Evolutionary conservation across 2,113 vertebrate species (phyloP).

Genomic region (Dolichotis patagonum): DNA sequence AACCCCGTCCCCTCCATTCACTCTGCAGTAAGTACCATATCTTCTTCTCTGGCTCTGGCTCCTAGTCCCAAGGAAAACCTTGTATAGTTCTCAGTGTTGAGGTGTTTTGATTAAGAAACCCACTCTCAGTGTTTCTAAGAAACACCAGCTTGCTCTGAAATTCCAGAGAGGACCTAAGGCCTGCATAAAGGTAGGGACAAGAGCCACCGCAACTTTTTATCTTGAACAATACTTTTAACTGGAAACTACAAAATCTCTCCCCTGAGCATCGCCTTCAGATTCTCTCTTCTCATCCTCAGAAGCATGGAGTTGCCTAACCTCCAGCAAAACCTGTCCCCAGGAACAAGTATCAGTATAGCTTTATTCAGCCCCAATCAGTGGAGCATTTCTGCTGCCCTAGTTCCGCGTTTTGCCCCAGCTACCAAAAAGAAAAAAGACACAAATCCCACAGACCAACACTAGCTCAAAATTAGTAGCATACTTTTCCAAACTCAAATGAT

Average conservation of each 20-base stretch:
- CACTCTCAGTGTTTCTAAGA: neutral
- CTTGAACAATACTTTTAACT: neutral
- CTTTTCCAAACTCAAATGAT: neutral
- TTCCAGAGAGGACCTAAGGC: neutral
- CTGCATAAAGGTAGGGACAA: neutral
- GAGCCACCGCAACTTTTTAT: neutral
- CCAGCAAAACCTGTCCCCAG: neutral
- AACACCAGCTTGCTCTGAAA: neutral
- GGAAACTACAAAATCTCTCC: neutral
- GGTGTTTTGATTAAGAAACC: neutral
- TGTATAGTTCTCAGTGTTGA: neutral
- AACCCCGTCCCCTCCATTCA: neutral
- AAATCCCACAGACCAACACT: neutral
- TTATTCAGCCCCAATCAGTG: neutral
- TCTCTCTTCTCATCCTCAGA: neutral
- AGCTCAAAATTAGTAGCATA: neutral
- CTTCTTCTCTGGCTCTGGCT: neutral
- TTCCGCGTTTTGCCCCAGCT: too few relatives aligned
- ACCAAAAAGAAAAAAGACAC: neutral
- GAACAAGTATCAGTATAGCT: neutral
- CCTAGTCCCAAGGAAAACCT: neutral
- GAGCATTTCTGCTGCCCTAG: neutral
- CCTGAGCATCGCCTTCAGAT: neutral
- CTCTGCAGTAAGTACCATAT: fast-evolving
- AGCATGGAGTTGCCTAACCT: neutral